A percentile compares a stretch with the other conserved stretches of the same genome.
phyloP scores from a whole-genome alignment of 2,797 vertebrate species.

The Ficedula albicollis region DNA sequence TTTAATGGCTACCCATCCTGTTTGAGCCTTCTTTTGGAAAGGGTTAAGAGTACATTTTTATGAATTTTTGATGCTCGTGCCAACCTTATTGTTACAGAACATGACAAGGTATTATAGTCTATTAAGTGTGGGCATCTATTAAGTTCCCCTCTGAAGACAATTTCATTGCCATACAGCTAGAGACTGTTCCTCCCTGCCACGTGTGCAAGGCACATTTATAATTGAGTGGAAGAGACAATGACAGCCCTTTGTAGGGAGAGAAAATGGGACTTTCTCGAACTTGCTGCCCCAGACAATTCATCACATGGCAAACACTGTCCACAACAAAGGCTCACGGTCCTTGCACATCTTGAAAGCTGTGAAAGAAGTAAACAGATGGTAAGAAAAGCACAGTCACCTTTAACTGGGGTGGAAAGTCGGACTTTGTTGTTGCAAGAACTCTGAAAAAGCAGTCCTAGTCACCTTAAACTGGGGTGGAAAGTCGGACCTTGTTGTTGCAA shows the following conservation, averaged over 20 bases:
- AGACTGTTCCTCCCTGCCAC: neutral
- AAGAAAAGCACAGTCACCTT: neutral
- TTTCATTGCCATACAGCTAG: neutral
- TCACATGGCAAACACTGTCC: neutral
- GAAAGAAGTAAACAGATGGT: neutral
- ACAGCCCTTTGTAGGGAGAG: neutral
- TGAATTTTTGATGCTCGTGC: neutral
- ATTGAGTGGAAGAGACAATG: neutral
- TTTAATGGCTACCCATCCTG: neutral
- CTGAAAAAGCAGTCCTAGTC: neutral
- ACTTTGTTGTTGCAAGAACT: neutral
- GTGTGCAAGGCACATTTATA: neutral
- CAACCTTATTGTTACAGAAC: neutral
- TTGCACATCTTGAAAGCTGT: neutral
- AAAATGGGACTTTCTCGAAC: neutral
- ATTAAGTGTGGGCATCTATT: neutral
- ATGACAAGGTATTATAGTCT: neutral
- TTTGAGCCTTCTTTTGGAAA: neutral
- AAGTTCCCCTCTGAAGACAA: neutral
- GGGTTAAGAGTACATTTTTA: neutral
- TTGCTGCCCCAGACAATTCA: neutral
- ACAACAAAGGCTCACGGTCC: neutral
- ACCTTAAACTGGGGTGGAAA: neutral
- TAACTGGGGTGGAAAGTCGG: neutral
- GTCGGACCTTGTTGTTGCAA: neutral